These are phyloP conservation scores for Silurus asotus DNA, from an alignment of 2,113 vertebrate species.

Conservation along the genomic window DNA sequence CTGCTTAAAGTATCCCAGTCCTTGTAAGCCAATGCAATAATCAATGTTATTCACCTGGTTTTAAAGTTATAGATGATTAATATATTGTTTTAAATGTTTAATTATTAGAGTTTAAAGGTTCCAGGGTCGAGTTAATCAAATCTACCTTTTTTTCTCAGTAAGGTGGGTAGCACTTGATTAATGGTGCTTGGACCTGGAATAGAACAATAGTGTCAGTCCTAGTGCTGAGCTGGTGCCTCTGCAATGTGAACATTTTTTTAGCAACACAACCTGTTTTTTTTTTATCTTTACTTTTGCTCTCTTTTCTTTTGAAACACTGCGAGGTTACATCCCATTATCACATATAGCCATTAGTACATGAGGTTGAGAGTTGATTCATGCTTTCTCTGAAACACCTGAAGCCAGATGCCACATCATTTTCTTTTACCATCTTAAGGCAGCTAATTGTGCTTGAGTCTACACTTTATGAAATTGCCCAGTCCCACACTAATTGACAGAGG, in stretches of 20 bases:
- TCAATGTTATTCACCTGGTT: too few relatives aligned
- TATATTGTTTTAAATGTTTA: background rate
- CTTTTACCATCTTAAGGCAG: background rate
- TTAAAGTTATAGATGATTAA: too few relatives aligned
- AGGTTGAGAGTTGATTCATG: background rate
- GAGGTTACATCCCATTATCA: background rate
- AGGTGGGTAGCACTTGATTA: background rate
- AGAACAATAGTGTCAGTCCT: background rate
- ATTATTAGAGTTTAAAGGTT: background rate
- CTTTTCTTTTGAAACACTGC: background rate
- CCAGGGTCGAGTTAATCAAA: background rate
- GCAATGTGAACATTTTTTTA: background rate
- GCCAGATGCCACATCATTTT: background rate
- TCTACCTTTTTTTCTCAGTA: background rate
- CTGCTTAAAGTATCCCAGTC: too few relatives aligned
- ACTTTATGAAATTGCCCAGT: background rate
- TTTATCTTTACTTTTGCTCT: background rate
- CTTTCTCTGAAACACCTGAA: background rate
- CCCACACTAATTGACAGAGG: slow-evolving; percentile 16
- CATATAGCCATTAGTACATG: background rate
- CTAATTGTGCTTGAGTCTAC: background rate
- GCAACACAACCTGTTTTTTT: background rate
- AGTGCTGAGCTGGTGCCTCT: background rate
- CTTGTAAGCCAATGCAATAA: too few relatives aligned
- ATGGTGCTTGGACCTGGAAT: background rate